These are phyloP conservation scores for Oligia strigilis DNA, from an alignment of 2,888 invertebrate species.

Conservation along the genomic window DNA sequence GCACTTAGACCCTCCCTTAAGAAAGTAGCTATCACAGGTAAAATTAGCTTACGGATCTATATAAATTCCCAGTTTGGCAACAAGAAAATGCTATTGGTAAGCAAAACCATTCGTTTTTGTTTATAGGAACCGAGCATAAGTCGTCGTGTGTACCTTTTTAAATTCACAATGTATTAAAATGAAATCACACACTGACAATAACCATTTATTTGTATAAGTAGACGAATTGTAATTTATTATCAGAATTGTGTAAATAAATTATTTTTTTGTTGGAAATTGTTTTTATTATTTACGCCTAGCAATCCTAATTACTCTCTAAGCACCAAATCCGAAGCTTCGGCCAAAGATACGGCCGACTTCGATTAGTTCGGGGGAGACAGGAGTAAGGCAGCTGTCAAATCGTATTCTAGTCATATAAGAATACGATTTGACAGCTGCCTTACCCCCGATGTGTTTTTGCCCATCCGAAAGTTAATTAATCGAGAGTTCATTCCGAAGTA, in stretches of 20 bases:
- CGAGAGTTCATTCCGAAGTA: not conserved
- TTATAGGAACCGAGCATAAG: too few species aligned
- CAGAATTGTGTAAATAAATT: conserved; percentile 60
- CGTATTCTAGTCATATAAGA: not conserved
- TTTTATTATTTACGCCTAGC: not conserved
- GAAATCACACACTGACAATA: conserved; percentile 60
- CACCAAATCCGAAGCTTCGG: not conserved
- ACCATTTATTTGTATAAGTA: conserved; percentile 57
- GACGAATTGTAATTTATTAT: conserved; percentile 62
- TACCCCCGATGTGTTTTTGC: not conserved
- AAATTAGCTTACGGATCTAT: too few species aligned
- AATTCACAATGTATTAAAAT: conserved; percentile 43
- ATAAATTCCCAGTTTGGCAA: too few species aligned
- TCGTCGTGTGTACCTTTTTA: conserved; percentile 8
- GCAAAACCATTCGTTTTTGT: too few species aligned
- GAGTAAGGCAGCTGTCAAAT: too few species aligned
- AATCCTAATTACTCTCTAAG: not conserved
- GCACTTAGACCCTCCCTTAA: too few species aligned
- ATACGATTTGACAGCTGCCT: not conserved
- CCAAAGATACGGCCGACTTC: not conserved
- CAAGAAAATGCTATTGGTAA: too few species aligned
- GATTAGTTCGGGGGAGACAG: not conserved
- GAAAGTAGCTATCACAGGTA: too few species aligned
- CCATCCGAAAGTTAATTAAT: not conserved
- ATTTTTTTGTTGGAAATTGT: conserved; percentile 51